Evolutionary conservation across 2,113 vertebrate species (phyloP).

Genomic region (Puntigrus tetrazona): DNA sequence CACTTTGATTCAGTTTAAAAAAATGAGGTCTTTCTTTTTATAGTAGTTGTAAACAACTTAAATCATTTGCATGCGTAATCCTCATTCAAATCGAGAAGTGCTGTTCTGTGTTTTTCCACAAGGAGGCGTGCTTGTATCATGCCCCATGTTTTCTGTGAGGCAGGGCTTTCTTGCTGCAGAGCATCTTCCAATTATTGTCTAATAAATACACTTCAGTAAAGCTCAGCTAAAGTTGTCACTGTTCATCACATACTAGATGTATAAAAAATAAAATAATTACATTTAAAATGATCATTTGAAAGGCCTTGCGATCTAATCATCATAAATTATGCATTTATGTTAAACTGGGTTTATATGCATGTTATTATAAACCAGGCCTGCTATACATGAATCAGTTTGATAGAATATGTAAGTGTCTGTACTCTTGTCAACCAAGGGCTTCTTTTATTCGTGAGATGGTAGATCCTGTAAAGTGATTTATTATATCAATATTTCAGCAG

Average conservation of each 20-base stretch:
- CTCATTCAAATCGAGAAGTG: neutral
- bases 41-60: neutral
- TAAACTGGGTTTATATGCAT: neutral
- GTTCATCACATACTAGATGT: neutral
- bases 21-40: neutral
- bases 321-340: neutral
- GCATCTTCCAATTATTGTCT: neutral
- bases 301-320: neutral
- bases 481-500: neutral
- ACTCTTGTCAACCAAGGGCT: neutral
- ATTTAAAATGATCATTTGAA: neutral
- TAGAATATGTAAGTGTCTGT: neutral
- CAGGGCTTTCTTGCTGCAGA: neutral
- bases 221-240: neutral
- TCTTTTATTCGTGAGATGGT: neutral
- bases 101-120: neutral
- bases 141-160: neutral
- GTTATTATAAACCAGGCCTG: neutral
- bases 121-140: neutral
- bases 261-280: neutral
- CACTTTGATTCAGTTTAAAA: too few relatives aligned
- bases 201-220: neutral
- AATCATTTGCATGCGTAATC: neutral
- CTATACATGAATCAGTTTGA: neutral
- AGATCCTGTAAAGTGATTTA: neutral